These are phyloP conservation scores for Diploscapter pachys DNA, from an alignment of 1,140 invertebrate genomes.

Conservation along the genomic window DNA sequence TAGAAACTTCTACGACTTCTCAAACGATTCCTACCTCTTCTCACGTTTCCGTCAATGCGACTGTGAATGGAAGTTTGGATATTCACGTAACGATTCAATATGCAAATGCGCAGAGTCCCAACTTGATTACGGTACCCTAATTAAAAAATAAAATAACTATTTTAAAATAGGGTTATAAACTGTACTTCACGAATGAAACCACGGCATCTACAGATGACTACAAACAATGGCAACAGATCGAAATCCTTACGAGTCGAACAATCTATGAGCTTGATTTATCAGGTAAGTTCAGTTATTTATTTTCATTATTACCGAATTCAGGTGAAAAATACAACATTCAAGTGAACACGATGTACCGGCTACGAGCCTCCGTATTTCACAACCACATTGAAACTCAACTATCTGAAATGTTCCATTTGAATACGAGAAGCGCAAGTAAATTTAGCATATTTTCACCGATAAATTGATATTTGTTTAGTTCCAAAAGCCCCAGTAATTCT, in stretches of 20 bases:
- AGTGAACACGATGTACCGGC: not conserved
- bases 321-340: not conserved
- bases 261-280: too few species aligned
- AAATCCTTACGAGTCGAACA: not conserved
- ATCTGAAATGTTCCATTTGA: not conserved
- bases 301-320: not conserved
- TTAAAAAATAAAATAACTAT: too few species aligned
- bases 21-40: too few species aligned
- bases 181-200: conserved; percentile 11
- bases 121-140: too few species aligned
- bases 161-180: not conserved
- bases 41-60: too few species aligned
- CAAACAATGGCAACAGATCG: not conserved
- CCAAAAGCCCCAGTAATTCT: conserved; percentile 16
- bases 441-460: too few species aligned
- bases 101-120: too few species aligned
- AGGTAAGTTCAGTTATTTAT: conserved; percentile 10
- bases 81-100: too few species aligned
- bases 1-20: too few species aligned
- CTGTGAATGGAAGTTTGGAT: too few species aligned
- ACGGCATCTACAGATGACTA: conserved; percentile 8
- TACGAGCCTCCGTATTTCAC: conserved; percentile 13
- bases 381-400: conserved; percentile 18
- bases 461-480: not conserved
- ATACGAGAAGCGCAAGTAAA: not conserved